These are phyloP conservation scores for Gryllus bimaculatus DNA, from an alignment of 1,140 invertebrate species.

Conservation along the genomic window DNA sequence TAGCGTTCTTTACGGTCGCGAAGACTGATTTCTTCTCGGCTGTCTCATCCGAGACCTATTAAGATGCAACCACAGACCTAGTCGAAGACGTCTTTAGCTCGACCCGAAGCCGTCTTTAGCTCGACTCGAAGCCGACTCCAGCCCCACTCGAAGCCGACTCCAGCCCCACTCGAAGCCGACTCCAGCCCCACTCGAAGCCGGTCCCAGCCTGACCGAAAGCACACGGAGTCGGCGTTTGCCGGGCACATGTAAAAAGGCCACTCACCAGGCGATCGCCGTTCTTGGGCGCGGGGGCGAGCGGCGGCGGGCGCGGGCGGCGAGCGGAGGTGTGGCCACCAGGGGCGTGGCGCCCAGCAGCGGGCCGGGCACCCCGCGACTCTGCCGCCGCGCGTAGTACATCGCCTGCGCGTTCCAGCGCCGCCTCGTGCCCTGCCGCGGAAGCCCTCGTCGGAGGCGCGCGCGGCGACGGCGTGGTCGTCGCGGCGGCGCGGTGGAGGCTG, in stretches of 20 bases:
- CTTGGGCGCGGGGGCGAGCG: slow-evolving; percentile 8
- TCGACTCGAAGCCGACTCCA: too few species aligned
- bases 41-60: too few species aligned
- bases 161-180: too few species aligned
- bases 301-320: not conserved
- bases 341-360: slow-evolving; percentile 68
- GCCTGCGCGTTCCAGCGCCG: not conserved
- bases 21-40: too few species aligned
- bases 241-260: not conserved
- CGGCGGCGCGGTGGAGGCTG: not conserved
- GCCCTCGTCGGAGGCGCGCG: not conserved
- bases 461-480: not conserved
- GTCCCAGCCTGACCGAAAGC: too few species aligned
- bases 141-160: too few species aligned
- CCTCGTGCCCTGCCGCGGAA: not conserved
- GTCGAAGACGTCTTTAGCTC: too few species aligned
- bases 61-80: too few species aligned
- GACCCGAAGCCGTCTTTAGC: too few species aligned
- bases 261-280: not conserved
- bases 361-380: slow-evolving; percentile 44
- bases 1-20: too few species aligned
- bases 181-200: too few species aligned
- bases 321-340: slow-evolving; percentile 41
- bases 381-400: not conserved
- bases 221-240: too few species aligned